Base-by-base conservation (phyloP, 2,113 vertebrate species). In the Bufo gargarizans region DNA sequence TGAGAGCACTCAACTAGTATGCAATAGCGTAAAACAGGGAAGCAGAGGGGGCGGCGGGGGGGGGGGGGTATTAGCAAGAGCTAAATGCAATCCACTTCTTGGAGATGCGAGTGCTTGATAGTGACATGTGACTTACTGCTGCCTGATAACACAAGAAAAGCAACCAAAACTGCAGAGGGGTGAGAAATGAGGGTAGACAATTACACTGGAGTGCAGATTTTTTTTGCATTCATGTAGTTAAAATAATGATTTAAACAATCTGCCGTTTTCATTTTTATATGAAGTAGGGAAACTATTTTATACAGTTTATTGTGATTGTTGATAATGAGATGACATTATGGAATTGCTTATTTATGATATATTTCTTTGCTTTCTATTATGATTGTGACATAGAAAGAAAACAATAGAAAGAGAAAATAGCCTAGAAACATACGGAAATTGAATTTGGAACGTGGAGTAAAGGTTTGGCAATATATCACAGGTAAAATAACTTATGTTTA, bases 371-470 rank as follows among this genome's bases (percentile, higher is more conserved):
- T 33, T 22, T 65, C 53, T 77, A 77, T 77, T 65, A 33, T 63
- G n/a, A 77, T 16, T 63, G 33, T 12, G 6, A 47, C 77, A 63
- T 63, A 33, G 3, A 77, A 58, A 20, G 43, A 59, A 86, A 49
- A 77, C 55, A 63, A 69, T 67, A 20, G 59, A 85, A 85, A 33
- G 59, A 86, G 33, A 59, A 77, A 77, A 65, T 77, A 50, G 43
- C 72, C 56, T 49, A 49, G 84, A 77, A 86, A 86, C 72, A 77
- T 19, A 59, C 1, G 13, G 20, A 86, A 61, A 86, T 86, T 86
- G 55, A 77, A 77, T 86, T 86, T 86, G 43, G 55, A 58, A 33
- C n/a, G 56, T 61, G 72, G 45, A 86, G 33, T 86, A 76, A 86
- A 77, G 71, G n/a, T 86, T 86, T 77, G 77, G 84, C 56, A 77